Percentiles rank a stretch among this genome's conserved stretches.
Conservation (phyloP, 2,113 vertebrate genomes). For the Callipepla squamata region DNA sequence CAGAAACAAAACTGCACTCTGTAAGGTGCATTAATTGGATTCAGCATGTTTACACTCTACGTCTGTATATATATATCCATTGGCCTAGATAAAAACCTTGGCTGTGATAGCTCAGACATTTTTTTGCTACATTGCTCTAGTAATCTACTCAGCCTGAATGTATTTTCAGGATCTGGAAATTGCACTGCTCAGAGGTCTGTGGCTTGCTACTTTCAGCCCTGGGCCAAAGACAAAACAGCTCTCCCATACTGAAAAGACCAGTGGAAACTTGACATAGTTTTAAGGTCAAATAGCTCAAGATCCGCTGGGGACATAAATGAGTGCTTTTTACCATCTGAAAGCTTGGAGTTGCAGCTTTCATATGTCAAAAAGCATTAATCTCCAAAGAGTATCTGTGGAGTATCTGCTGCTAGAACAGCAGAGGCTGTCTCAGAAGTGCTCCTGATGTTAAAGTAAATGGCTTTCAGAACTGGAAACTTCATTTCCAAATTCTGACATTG, state of each 20-base stretch:
- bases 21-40: not conserved
- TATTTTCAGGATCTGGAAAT: not conserved
- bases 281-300: constrained; percentile 6
- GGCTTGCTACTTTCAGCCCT: not conserved
- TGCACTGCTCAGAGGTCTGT: not conserved
- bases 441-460: not conserved
- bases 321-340: not conserved
- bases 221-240: not conserved
- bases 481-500: not conserved
- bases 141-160: not conserved
- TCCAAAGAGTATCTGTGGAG: not conserved
- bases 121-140: not conserved
- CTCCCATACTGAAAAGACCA: not conserved
- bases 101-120: not conserved
- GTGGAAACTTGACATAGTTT: not conserved
- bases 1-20: not conserved
- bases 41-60: not conserved
- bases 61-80: not conserved
- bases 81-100: constrained; percentile 1
- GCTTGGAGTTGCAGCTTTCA: constrained; percentile 3
- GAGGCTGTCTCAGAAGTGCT: not conserved
- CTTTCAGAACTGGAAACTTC: not conserved
- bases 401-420: not conserved
- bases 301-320: not conserved
- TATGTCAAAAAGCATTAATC: constrained; percentile 25